These are phyloP conservation scores for Dendrocincla fuliginosa DNA, from an alignment of 2,797 vertebrate species.

Conservation along the genomic window DNA sequence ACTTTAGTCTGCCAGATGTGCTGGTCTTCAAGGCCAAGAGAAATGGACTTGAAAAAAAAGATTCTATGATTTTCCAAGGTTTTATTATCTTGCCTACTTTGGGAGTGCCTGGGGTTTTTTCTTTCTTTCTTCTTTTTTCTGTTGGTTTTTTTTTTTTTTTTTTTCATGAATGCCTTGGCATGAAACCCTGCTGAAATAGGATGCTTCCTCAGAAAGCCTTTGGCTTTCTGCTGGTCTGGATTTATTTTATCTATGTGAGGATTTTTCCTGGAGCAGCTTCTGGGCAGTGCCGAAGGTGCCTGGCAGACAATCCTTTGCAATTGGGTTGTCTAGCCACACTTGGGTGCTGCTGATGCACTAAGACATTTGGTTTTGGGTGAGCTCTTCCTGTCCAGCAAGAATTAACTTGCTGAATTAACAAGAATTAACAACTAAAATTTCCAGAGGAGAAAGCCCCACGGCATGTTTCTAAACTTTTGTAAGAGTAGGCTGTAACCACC, in stretches of 20 bases:
- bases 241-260: background rate
- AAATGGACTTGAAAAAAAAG: background rate
- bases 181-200: background rate
- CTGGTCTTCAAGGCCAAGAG: background rate
- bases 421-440: background rate
- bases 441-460: background rate
- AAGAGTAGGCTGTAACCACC: background rate
- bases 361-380: background rate
- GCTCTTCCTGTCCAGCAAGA: background rate
- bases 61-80: background rate
- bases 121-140: background rate
- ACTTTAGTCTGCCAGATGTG: background rate
- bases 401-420: background rate
- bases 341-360: background rate
- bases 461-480: background rate
- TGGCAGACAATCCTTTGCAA: background rate
- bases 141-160: background rate
- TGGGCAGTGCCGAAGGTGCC: background rate
- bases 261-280: constrained; percentile 36
- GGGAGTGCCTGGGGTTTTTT: background rate
- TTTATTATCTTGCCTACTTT: background rate
- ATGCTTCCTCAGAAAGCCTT: background rate
- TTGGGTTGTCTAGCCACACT: background rate
- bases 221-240: background rate
- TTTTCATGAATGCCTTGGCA: background rate